Percentiles rank a stretch among this genome's conserved stretches.
Evolutionary conservation across 2,888 invertebrate genomes (phyloP).

Genomic region (Amblyjoppa proteus): DNA sequence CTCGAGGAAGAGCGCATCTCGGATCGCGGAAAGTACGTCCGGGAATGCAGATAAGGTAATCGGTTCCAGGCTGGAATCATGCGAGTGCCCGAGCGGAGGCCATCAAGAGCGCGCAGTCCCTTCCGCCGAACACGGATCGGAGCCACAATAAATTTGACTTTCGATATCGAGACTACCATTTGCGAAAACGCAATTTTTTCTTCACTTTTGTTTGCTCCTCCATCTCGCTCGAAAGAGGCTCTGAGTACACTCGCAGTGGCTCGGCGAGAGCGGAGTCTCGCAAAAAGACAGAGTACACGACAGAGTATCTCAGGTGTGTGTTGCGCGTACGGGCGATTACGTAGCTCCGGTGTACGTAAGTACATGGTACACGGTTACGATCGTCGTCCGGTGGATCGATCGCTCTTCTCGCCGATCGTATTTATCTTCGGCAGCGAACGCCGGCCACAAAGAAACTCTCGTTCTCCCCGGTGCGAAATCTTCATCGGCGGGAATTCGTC

Average conservation of each 20-base stretch:
- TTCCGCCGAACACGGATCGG: slow-evolving; percentile 36
- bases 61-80: slow-evolving; percentile 66
- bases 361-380: slow-evolving; percentile 54
- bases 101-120: slow-evolving; percentile 23
- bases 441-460: slow-evolving; percentile 22
- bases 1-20: slow-evolving; percentile 19
- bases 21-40: slow-evolving; percentile 56
- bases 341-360: slow-evolving; percentile 60
- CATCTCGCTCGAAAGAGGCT: neutral
- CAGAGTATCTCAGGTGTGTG: slow-evolving; percentile 30
- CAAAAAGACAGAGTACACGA: slow-evolving; percentile 30
- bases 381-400: slow-evolving; percentile 57
- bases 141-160: slow-evolving; percentile 53
- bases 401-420: slow-evolving; percentile 25
- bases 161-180: slow-evolving; percentile 46
- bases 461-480: neutral
- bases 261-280: slow-evolving; percentile 7
- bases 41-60: slow-evolving; percentile 70
- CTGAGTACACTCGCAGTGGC: slow-evolving; percentile 5
- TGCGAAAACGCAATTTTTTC: neutral
- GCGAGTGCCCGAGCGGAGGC: slow-evolving; percentile 45
- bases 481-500: slow-evolving; percentile 11
- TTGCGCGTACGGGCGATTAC: slow-evolving; percentile 60
- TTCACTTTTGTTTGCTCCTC: neutral
- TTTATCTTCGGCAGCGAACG: slow-evolving; percentile 3